These are phyloP conservation scores for Thinocorus orbignyianus DNA, from an alignment of 2,113 vertebrate species.

Conservation along the genomic window DNA sequence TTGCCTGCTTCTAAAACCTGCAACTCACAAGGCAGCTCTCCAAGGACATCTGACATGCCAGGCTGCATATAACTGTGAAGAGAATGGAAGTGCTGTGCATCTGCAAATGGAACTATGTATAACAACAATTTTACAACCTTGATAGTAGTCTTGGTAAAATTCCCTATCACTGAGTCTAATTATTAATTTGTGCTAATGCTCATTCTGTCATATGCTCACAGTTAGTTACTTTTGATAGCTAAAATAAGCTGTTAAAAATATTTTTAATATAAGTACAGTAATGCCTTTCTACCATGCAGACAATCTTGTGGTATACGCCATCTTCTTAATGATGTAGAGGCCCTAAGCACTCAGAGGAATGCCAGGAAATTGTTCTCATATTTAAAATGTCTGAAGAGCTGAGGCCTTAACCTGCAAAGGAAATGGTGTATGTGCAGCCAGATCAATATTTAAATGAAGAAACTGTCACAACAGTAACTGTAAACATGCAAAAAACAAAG, in stretches of 20 bases:
- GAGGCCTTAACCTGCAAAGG: not conserved
- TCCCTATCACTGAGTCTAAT: not conserved
- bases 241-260: not conserved
- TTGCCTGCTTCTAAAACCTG: not conserved
- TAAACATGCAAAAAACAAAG: not conserved
- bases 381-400: not conserved
- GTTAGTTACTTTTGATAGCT: not conserved
- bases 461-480: not conserved
- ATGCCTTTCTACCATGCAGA: not conserved
- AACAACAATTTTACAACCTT: not conserved
- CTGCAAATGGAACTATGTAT: not conserved
- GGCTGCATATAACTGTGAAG: not conserved
- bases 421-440: not conserved
- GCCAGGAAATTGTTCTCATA: not conserved
- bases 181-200: not conserved
- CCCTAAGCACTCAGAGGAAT: not conserved
- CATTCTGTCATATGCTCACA: not conserved
- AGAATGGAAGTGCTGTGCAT: not conserved
- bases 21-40: not conserved
- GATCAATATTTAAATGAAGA: not conserved
- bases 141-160: not conserved
- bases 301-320: not conserved
- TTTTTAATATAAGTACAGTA: not conserved
- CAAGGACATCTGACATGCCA: not conserved
- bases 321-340: not conserved